Base-by-base conservation (phyloP, 2,888 invertebrate genomes). In the Lasioglossum vierecki region DNA sequence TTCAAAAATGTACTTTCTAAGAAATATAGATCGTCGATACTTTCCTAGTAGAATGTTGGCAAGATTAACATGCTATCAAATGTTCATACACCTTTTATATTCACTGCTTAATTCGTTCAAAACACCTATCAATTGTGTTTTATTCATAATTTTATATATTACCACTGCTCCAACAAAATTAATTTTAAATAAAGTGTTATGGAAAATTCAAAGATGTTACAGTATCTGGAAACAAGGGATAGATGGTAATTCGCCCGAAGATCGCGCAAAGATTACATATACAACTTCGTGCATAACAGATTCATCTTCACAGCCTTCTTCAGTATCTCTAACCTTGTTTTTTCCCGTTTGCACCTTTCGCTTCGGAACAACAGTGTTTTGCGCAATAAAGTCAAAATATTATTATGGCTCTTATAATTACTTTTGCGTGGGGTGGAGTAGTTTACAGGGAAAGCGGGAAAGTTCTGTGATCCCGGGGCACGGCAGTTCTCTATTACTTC, bases 351-450 rank as follows among this genome's bases (percentile, higher is more conserved):
- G 15, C 15, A 15, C 1, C 63, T 22, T 1, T 22, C 9, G 66
- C 4, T 68, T 68, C 11, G 8, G 35, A 39, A 22, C 39, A 39
- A 66, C 66, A 9, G n/a, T 70, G n/a, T 70, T 18, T 70, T 41
- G 4, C 39, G 22, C 39, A 70, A 41, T 70, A 70, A 70, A 41
- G 22, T 70, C n/a, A n/a, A 70, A 70, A 70, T 41, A n/a, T 70
- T 70, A n/a, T 70, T 41, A 70, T 18, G 22, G 39, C 9, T 41
- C 22, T 70, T 70, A 41, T 41, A 70, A 39, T 41, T 70, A 70
- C 39, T 68, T 68, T 22, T 22, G 35, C 8, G 15, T 4, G 4
- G 66, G 9, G 9, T 0, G 66, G 9, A 35, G 18, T 8, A 39
- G 35, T 39, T 39, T 68, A 35, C 35, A 68, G 18, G 35, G 35